Evolutionary conservation across 2,888 invertebrate genomes (phyloP).

Genomic region (Strigamia transsilvanica): DNA sequence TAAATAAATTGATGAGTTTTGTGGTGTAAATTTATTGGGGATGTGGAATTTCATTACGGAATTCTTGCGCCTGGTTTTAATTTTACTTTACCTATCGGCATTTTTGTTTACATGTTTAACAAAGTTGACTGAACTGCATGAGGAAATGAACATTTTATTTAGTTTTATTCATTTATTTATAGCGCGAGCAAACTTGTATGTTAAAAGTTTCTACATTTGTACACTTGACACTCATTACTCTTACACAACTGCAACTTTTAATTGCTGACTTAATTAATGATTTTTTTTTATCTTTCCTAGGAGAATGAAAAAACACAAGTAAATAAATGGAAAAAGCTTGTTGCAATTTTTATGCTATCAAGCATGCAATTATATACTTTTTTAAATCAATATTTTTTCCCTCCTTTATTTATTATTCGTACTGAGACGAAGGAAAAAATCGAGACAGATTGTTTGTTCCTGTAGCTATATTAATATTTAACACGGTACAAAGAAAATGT

Average conservation of each 20-base stretch:
- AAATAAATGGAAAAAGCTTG: background rate
- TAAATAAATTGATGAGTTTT: background rate
- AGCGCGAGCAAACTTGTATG: background rate
- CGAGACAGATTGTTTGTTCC: background rate
- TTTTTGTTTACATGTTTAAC: too few species aligned
- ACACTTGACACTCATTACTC: background rate
- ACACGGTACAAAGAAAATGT: too few species aligned
- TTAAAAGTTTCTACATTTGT: background rate
- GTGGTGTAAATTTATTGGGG: background rate
- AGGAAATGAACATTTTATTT: background rate
- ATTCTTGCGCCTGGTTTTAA: background rate
- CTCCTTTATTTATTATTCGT: too few species aligned
- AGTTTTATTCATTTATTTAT: background rate
- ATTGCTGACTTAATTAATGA: background rate
- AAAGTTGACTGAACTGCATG: background rate
- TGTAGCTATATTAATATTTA: too few species aligned
- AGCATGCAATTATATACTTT: slow-evolving; percentile 1
- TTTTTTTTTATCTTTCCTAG: background rate
- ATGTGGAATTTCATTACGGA: slow-evolving; percentile 18
- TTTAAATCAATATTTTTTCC: background rate
- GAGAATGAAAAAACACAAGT: background rate
- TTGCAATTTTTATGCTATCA: background rate
- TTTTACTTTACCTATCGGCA: background rate
- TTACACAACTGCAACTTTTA: background rate
- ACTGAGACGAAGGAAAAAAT: background rate